These are phyloP conservation scores for Metridium senile DNA, from an alignment of 92 coral and sea anemone species.

Conservation along the genomic window DNA sequence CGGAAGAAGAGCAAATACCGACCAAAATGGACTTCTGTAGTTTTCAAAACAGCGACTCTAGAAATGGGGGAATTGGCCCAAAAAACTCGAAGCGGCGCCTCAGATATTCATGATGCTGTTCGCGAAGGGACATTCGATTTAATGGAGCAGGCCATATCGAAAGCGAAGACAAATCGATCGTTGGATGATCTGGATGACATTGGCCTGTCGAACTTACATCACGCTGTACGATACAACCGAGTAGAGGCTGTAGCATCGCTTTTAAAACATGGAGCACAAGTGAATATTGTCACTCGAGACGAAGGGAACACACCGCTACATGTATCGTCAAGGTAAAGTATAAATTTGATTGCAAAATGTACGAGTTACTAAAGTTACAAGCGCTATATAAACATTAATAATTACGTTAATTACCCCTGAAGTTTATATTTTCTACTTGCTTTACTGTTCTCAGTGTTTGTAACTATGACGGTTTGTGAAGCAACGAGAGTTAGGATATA, in stretches of 20 bases:
- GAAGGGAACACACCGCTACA: slow-evolving; percentile 50
- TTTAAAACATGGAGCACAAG: slow-evolving; percentile 46
- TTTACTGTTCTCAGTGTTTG: no score
- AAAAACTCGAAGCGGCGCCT: no score
- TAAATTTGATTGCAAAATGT: not conserved
- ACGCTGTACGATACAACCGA: slow-evolving; percentile 57
- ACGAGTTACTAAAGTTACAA: not conserved
- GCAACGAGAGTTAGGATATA: no score
- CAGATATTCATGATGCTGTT: slow-evolving; percentile 44
- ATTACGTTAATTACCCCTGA: no score
- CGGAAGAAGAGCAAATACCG: not conserved
- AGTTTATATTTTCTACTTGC: no score
- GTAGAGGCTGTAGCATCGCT: slow-evolving; percentile 33
- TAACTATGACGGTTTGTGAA: no score
- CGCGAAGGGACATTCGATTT: slow-evolving; percentile 50
- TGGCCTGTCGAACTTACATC: slow-evolving; percentile 49
- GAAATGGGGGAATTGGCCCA: slow-evolving; percentile 14
- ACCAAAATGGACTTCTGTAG: slow-evolving; percentile 16
- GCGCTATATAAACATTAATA: not conserved
- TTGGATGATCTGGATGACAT: slow-evolving; percentile 29
- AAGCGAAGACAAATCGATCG: slow-evolving; percentile 15
- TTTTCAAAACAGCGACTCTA: not conserved
- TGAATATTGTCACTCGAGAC: slow-evolving; percentile 41
- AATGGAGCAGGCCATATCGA: slow-evolving; percentile 34
- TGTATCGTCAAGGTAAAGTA: slow-evolving; percentile 46